Evolutionary conservation across 2,113 vertebrate genomes (phyloP).

Genomic region (Tetrao urogallus): DNA sequence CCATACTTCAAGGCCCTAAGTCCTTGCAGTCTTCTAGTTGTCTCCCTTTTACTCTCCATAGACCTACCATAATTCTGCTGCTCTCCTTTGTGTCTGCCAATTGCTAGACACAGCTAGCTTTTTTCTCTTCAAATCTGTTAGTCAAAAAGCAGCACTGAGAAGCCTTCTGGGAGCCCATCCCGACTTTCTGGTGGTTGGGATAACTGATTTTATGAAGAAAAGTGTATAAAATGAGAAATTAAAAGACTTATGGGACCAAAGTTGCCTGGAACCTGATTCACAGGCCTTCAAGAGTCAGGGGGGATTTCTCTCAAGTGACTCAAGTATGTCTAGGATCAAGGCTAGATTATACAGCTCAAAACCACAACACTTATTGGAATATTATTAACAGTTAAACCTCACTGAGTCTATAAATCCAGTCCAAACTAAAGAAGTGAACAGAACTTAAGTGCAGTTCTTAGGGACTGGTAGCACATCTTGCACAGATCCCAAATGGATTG

Average conservation of each 20-base stretch:
- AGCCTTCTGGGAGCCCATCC: not conserved
- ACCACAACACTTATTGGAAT: not conserved
- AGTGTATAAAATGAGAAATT: not conserved
- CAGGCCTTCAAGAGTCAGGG: not conserved
- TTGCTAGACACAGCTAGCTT: not conserved
- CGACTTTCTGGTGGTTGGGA: not conserved
- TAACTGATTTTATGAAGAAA: not conserved
- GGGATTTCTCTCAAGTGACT: not conserved
- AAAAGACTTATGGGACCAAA: not conserved
- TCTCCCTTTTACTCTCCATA: not conserved
- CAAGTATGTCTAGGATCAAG: not conserved
- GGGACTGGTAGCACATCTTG: not conserved
- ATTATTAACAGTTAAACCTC: not conserved
- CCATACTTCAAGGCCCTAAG: not conserved
- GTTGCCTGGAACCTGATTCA: not conserved
- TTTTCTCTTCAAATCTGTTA: not conserved
- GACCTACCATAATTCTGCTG: not conserved
- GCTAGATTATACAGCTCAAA: not conserved
- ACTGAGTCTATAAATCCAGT: not conserved
- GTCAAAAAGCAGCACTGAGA: not conserved
- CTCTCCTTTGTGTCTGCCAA: not conserved
- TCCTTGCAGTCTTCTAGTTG: not conserved
- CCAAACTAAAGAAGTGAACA: not conserved
- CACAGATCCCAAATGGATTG: slow-evolving; percentile 1
- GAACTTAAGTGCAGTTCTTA: not conserved